These are phyloP conservation scores for Peromyscus nudipes DNA, from an alignment of 2,797 vertebrate species.

Conservation along the genomic window DNA sequence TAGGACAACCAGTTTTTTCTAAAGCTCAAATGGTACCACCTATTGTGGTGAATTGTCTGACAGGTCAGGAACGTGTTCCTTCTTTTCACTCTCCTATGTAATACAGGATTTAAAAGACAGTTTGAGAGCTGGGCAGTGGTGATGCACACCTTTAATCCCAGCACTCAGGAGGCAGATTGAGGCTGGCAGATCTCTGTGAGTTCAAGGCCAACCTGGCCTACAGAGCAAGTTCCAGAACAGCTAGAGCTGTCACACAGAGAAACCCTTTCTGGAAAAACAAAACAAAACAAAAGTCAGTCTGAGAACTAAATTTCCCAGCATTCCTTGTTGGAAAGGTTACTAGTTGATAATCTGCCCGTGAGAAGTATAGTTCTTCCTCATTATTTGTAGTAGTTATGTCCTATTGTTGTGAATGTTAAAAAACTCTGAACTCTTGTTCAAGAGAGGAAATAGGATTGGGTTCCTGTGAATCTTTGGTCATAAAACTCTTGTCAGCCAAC, in stretches of 20 bases:
- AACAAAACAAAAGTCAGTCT: not conserved
- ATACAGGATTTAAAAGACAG: not conserved
- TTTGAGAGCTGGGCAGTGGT: not conserved
- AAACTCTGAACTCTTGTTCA: not conserved
- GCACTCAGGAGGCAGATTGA: no score
- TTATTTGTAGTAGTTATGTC: not conserved
- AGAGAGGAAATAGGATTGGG: not conserved
- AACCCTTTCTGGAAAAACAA: not conserved
- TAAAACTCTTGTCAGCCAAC: not conserved
- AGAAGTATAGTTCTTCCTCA: not conserved
- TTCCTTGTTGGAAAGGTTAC: not conserved
- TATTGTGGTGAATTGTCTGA: not conserved
- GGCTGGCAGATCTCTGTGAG: no score
- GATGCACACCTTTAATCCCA: no score
- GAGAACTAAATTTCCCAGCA: conserved; percentile 32
- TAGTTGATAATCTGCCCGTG: not conserved
- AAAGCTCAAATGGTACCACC: not conserved
- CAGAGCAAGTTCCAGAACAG: no score
- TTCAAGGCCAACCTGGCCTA: no score
- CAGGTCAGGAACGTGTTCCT: not conserved
- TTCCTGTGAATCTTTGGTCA: not conserved
- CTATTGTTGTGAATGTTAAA: not conserved
- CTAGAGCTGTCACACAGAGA: no score
- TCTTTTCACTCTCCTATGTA: not conserved
- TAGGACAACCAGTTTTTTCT: not conserved